A percentile compares a stretch with the other conserved stretches of the same genome.
Conservation (phyloP, 2,797 vertebrate species). For the Crossoptilon crossoptilon region DNA sequence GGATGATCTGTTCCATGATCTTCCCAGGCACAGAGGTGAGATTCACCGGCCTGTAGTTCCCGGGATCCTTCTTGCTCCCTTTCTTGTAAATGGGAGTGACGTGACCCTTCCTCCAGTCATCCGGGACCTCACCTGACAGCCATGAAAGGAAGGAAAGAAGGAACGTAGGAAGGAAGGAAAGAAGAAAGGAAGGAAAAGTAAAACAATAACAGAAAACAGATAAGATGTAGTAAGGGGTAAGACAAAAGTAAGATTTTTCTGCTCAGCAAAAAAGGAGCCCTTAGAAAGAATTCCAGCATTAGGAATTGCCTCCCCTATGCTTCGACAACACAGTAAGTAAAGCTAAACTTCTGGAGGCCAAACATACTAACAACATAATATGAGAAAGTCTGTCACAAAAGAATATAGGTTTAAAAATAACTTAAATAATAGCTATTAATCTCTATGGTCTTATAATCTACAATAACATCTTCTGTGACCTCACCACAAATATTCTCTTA, state of each 20-base stretch:
- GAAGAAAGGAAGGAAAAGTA: neutral
- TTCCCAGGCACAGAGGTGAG: too few relatives aligned
- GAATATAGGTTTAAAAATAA: neutral
- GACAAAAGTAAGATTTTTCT: neutral
- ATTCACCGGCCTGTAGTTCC: too few relatives aligned
- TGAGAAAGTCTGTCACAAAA: neutral
- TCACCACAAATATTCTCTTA: neutral
- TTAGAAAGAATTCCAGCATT: neutral
- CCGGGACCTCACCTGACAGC: too few relatives aligned
- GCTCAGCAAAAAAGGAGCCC: neutral
- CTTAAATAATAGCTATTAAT: neutral
- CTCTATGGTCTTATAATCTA: neutral
- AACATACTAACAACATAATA: neutral
- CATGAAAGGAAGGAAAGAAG: too few relatives aligned
- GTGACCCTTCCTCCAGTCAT: too few relatives aligned
- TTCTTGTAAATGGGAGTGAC: too few relatives aligned
- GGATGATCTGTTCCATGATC: too few relatives aligned
- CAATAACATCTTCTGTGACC: neutral
- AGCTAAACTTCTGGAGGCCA: neutral
- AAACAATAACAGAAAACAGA: neutral
- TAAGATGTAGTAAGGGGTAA: neutral
- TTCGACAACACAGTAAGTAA: neutral
- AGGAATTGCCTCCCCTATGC: neutral
- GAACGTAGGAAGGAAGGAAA: too few relatives aligned
- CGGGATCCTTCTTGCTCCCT: too few relatives aligned